Conservation (phyloP, 2,888 invertebrate species). For the Geotrupes spiniger region DNA sequence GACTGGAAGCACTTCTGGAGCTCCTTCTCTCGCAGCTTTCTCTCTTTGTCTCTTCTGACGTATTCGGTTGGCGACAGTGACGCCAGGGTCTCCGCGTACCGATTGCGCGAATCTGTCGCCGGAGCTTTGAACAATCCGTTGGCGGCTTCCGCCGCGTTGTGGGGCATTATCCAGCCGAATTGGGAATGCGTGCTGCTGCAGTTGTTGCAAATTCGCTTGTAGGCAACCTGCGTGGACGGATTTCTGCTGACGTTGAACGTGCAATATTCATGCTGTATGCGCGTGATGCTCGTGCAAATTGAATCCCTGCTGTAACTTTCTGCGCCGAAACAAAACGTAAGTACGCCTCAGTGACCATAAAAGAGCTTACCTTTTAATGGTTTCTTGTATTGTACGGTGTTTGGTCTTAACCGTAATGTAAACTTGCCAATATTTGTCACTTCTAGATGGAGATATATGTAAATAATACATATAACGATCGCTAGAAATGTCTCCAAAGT, state of each 20-base stretch:
- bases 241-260: constrained; percentile 19
- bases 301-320: constrained; percentile 26
- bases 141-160: neutral
- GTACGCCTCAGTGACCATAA: neutral
- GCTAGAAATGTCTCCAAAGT: constrained; percentile 39
- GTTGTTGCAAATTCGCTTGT: constrained; percentile 18
- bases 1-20: constrained; percentile 39
- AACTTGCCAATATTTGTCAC: constrained; percentile 31
- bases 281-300: constrained; percentile 24
- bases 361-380: constrained; percentile 23
- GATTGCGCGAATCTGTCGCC: constrained; percentile 1
- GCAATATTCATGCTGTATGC: constrained; percentile 22
- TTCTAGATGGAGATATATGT: constrained; percentile 37
- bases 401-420: constrained; percentile 22
- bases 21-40: constrained; percentile 36
- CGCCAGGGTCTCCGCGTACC: constrained; percentile 12
- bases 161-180: constrained; percentile 21
- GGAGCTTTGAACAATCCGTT: neutral
- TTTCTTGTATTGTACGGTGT: constrained; percentile 22
- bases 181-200: constrained; percentile 20
- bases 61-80: constrained; percentile 29
- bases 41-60: constrained; percentile 40
- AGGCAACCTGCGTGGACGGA: constrained; percentile 22
- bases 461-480: constrained; percentile 34
- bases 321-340: constrained; percentile 7